A percentile compares a stretch with the other conserved stretches of the same genome.
Evolutionary conservation across 2,797 vertebrate species (phyloP).

Genomic region (Lycodopsis pacificus): DNA sequence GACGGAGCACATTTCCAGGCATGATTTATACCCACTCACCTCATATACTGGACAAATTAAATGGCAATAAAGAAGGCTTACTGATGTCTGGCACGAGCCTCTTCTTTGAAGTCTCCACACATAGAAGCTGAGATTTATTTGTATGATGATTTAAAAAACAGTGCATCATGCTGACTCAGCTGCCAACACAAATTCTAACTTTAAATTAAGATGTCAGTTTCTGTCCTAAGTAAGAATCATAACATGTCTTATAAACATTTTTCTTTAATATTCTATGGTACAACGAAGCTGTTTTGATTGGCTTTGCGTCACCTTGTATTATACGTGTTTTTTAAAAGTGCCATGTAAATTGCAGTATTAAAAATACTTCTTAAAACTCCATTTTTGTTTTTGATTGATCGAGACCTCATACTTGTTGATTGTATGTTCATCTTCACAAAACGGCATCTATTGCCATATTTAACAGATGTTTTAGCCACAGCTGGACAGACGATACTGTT

Average conservation of each 20-base stretch:
- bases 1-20: background rate
- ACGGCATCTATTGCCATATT: background rate
- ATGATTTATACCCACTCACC: background rate
- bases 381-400: background rate
- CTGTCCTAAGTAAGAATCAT: background rate
- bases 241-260: background rate
- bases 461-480: background rate
- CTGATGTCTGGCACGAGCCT: background rate
- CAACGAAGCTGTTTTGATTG: background rate
- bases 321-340: background rate
- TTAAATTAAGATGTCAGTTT: background rate
- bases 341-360: background rate
- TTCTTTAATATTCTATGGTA: background rate
- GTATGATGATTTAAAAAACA: background rate
- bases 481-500: background rate
- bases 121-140: background rate
- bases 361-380: background rate
- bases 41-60: background rate
- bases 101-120: background rate
- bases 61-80: constrained; percentile 1
- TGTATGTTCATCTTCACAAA: background rate
- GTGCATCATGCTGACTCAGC: background rate
- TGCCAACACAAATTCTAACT: background rate
- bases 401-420: background rate
- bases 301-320: background rate